Evolutionary conservation across 2,888 invertebrate species (phyloP).

Genomic region (Leptarthrus brevirostris): DNA sequence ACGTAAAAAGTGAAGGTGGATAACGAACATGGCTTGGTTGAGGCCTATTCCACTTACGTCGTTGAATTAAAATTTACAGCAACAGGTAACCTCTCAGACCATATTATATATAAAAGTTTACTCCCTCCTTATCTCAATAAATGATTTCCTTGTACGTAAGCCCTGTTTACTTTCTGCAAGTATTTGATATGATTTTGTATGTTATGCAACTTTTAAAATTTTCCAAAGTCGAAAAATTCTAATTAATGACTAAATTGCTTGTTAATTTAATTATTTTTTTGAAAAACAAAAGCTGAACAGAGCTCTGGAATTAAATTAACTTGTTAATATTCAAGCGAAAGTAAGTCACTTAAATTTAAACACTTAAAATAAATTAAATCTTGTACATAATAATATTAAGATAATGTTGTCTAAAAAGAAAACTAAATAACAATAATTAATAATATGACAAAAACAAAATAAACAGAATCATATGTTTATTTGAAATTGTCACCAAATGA

Average conservation of each 20-base stretch:
- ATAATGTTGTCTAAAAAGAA: neutral
- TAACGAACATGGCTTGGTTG: too few species aligned
- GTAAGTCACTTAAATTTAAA: constrained; percentile 37
- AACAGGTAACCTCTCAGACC: too few species aligned
- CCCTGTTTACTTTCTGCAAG: too few species aligned
- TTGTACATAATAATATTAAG: constrained; percentile 22
- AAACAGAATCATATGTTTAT: constrained; percentile 29
- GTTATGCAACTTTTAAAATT: neutral
- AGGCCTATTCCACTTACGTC: too few species aligned
- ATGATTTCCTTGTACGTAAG: too few species aligned
- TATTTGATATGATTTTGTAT: too few species aligned
- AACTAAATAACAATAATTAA: constrained; percentile 8
- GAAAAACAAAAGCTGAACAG: constrained; percentile 10
- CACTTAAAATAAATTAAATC: constrained; percentile 15
- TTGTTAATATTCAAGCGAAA: constrained; percentile 20
- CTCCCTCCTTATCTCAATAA: too few species aligned
- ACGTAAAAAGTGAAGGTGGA: too few species aligned
- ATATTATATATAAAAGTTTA: too few species aligned
- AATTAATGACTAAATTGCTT: neutral
- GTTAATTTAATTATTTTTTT: neutral
- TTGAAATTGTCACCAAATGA: constrained; percentile 14
- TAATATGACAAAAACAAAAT: neutral
- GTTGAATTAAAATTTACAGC: too few species aligned
- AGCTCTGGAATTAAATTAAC: constrained; percentile 37
- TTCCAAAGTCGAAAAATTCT: neutral